Evolutionary conservation across 2,797 vertebrate species (phyloP).

Genomic region (Sparidentex hasta): DNA sequence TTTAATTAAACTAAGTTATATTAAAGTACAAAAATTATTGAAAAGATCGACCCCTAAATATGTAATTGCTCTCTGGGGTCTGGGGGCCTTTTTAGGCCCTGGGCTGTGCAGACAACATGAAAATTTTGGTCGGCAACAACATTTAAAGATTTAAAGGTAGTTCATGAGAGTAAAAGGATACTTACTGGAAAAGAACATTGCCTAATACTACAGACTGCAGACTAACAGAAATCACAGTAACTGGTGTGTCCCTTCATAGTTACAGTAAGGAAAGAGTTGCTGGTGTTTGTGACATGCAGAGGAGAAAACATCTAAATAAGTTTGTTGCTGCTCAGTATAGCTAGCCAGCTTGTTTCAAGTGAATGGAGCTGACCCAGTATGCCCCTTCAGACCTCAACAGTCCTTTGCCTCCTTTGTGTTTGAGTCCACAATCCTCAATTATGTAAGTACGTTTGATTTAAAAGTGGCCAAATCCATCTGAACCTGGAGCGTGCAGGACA

Average conservation of each 20-base stretch:
- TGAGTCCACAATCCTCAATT: conserved; percentile 3
- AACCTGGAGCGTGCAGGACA: not conserved
- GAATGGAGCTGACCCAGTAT: not conserved
- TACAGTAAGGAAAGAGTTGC: too few species aligned
- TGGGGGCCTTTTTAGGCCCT: not conserved
- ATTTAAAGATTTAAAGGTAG: not conserved
- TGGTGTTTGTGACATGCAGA: too few species aligned
- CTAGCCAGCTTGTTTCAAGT: too few species aligned
- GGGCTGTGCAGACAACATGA: not conserved
- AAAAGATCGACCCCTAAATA: too few species aligned
- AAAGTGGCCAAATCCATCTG: not conserved
- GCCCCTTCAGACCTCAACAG: not conserved
- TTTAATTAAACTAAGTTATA: too few species aligned
- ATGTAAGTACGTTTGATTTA: not conserved
- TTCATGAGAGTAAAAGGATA: not conserved
- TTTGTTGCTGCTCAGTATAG: too few species aligned
- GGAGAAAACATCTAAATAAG: too few species aligned
- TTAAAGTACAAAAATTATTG: too few species aligned
- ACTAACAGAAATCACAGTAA: too few species aligned
- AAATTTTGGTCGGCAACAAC: not conserved
- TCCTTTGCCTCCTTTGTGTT: not conserved
- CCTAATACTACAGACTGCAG: not conserved
- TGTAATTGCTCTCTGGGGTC: not conserved
- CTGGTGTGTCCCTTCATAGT: too few species aligned
- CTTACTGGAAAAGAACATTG: not conserved